Base-by-base conservation (phyloP, 2,888 invertebrate species). In the Agrotis puta region DNA sequence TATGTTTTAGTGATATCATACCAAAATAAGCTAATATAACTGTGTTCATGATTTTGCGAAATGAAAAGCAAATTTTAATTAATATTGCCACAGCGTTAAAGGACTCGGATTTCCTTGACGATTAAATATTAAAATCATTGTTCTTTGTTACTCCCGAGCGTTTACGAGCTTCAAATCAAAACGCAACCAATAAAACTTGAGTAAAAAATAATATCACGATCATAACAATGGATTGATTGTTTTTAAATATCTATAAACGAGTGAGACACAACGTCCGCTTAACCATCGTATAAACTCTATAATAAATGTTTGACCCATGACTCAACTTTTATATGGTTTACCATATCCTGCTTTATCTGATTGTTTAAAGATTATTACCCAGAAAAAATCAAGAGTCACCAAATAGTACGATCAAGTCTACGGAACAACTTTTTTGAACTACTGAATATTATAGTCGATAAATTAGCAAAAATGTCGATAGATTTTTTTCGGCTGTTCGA, bases 141-240 rank as follows among this genome's bases (percentile, higher is more conserved):
- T 74, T 77, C 48, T 61, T 65, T 58, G 58, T 59, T 61, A 45
- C 62, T 65, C 54, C 39, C 27, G 22, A 69, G 47, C 70, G 18
- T 84, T 84, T 74, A 81, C 54, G 74, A 77, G 66, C 58, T 43
- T 66, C 63, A 57, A 67, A 79, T 70, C 61, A 61, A 79, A 71
- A 68, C 54, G 53, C 50, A 70, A 61, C 27, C 27, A 62, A 72
- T 70, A 70, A 77, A 85, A 83, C 64, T 62, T 56, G 14, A 65
- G 67, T 64, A 74, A 82, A 80, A 83, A 85, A 71, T 77, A 68
- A 65, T 69, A 81, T 77, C 75, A 83, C 77, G 79, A 70, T 70
- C 71, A 33, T 62, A 79, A 81, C 85, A 85, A 85, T 79, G 53
- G 73, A 85, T 70, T 79, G 75, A 81, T 81, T 81, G 82, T 85